Evolutionary conservation across 2,888 invertebrate species (phyloP), one percentile per base, ranked within the genome.

Genomic region (Smittia sp.): DNA sequence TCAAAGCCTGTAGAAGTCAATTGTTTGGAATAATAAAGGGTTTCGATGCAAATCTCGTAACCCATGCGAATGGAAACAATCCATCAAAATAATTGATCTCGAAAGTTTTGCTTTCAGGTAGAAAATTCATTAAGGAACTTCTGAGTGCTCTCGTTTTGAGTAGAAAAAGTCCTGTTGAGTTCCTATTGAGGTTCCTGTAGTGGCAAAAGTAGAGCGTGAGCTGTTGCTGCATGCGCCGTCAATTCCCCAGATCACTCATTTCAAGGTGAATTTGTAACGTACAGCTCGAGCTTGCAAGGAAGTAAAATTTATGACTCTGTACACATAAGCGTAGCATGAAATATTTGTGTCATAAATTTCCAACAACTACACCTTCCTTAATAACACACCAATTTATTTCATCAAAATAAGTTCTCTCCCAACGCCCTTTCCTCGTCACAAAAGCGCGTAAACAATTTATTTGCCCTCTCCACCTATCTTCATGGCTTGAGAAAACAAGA

Each of bases 271-370:
- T n/a, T 46, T 46, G 46, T 15, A 15, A n/a, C 46, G 11, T 11
- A 46, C 11, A 3, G 15, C n/a, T 13, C 58, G 22, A 22, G 58
- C 58, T 22, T 58, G 2, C 11, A 25, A 54, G 54, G 67, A 69
- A 22, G 69, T 27, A 52, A 69, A 68, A 69, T 46, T 46, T 67
- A 69, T 68, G 20, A 24, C 41, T 68, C 22, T 68, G 46, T 68
- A 68, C 67, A 67, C 15, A 52, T 41, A 68, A 41, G 46, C 46
- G 22, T 54, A 54, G 3, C 54, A 69, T 69, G 69, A 69, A 27
- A 69, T 54, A 69, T 69, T 52, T 54, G 52, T 27, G 69, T 69
- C 69, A 69, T 69, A 69, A 69, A 69, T 69, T 69, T 22, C n/a
- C n/a, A 54, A 27, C 52, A 69, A 69, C 69, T 69, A 69, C 69